phyloP scores from a whole-genome alignment of 2,797 vertebrate genomes.

The Columba guinea region DNA sequence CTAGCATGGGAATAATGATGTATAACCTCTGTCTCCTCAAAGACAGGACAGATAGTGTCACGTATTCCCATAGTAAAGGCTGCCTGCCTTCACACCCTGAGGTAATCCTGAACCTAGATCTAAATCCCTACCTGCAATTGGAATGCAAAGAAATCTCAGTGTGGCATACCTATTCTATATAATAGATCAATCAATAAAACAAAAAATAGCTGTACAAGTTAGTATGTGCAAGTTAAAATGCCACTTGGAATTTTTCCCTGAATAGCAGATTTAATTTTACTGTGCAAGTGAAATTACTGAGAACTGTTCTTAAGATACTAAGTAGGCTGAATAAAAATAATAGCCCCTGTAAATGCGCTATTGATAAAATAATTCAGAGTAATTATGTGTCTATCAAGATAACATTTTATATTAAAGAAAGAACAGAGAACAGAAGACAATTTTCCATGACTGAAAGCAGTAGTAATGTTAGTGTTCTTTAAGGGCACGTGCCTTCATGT shows the following conservation, averaged over 20 bases:
- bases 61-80: not conserved
- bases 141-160: not conserved
- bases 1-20: not conserved
- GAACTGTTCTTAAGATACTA: not conserved
- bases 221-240: conserved; percentile 11
- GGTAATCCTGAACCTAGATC: not conserved
- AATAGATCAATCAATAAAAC: not conserved
- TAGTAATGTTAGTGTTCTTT: not conserved
- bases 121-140: not conserved
- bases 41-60: not conserved
- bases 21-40: not conserved
- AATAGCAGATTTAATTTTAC: conserved; percentile 12
- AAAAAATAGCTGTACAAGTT: not conserved
- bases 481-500: not conserved
- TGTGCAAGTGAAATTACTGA: conserved; percentile 20
- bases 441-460: not conserved
- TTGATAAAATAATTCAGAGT: conserved; percentile 14
- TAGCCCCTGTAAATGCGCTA: not conserved
- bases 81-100: not conserved
- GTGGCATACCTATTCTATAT: not conserved
- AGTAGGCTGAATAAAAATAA: conserved; percentile 40
- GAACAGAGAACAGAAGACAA: not conserved
- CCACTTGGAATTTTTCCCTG: not conserved
- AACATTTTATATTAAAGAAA: conserved; percentile 10
- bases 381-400: conserved; percentile 22